Evolutionary conservation across 2,888 invertebrate species (phyloP), one percentile per base, ranked within the genome.

Genomic region (Drosophila picticornis): DNA sequence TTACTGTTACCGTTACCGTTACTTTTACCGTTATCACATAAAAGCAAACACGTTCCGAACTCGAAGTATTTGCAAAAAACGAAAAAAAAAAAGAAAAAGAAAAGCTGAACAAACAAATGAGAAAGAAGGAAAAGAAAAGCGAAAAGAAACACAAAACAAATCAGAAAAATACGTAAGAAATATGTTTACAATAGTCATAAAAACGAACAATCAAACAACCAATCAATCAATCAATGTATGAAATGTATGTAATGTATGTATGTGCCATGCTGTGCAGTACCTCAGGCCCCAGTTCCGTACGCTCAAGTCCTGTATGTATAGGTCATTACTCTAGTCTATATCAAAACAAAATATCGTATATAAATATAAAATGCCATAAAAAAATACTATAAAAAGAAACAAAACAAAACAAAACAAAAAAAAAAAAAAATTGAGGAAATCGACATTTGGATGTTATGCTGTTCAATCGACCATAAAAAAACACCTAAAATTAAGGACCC

Each of bases 221-320:
- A 71, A 52, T 62, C 52, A 43, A 55, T 59, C 50, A 48, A 62
- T 56, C 62, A 62, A 60, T 27, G 55, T 68, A 57, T 67, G 11
- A 38, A 46, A 68, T 72, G 61, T 77, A 77, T 78, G 62, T 68
- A 46, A 71, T 79, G 68, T 72, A 77, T 91, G 92, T 76, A 69
- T 91, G 92, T 93, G 93, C 92, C 93, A 93, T 93, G 93, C 93
- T 93, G 93, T 93, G 93, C 93, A 93, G 93, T 93, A 93, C 93
- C 93, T 93, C 92, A 85, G 86, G 72, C 77, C 82, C 84, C 84
- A 81, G 78, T 77, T 83, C 66, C 81, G 77, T 82, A 80, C 81
- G 86, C 84, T 80, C 82, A 67, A 74, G 48, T 75, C 50, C 62
- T 56, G 58, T 53, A 53, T 62, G 25, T 27, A 19, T 64, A 72